Percentiles rank a stretch among this genome's conserved stretches.
These are phyloP conservation scores for Dasypolia templi DNA, from an alignment of 2,888 invertebrate genomes.

Conservation along the genomic window DNA sequence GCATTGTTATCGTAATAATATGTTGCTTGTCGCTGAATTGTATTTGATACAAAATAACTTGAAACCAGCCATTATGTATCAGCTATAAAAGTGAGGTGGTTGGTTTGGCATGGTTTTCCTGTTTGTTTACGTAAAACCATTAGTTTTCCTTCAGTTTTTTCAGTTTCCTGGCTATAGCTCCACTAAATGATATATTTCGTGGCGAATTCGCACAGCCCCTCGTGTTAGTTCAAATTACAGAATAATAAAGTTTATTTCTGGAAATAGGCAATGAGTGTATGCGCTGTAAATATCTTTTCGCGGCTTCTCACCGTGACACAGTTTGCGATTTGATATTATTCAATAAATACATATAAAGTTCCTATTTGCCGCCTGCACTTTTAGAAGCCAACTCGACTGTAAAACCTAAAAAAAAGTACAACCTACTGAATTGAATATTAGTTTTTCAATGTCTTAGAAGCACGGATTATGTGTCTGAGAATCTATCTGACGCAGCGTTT, in stretches of 20 bases:
- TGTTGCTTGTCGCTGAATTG: constrained; percentile 2
- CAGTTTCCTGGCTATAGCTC: background rate
- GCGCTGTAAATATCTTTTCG: constrained; percentile 5
- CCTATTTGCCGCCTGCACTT: background rate
- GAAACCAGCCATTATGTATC: background rate
- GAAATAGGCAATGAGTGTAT: constrained; percentile 32
- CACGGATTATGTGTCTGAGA: no score
- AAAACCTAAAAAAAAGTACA: background rate
- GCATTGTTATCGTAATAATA: background rate
- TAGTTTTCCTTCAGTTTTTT: background rate
- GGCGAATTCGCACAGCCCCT: background rate
- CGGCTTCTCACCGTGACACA: constrained; percentile 22
- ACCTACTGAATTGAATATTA: background rate
- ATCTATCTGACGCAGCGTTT: background rate
- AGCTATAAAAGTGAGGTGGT: no score
- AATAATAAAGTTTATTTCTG: constrained; percentile 39
- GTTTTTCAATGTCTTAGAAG: background rate
- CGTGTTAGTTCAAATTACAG: constrained; percentile 16
- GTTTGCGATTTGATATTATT: constrained; percentile 15
- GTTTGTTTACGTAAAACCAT: background rate
- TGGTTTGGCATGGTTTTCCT: no score
- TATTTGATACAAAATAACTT: constrained; percentile 18
- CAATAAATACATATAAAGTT: background rate
- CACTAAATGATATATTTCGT: background rate
- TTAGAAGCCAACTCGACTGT: background rate